Evolutionary conservation across 1,140 invertebrate species (phyloP).

Genomic region (Eriosoma lanigerum): DNA sequence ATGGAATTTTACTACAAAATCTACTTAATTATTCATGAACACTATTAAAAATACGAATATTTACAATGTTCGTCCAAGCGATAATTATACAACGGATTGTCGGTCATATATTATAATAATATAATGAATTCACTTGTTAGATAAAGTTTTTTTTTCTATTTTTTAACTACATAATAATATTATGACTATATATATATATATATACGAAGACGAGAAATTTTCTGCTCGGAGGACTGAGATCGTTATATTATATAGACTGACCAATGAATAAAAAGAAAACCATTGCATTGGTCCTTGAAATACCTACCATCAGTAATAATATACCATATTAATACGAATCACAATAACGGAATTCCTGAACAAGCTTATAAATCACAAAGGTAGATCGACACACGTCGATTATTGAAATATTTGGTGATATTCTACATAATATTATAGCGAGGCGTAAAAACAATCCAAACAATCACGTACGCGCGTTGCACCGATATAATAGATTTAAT

Average conservation of each 20-base stretch:
- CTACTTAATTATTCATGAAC: constrained; percentile 13
- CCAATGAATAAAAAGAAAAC: constrained; percentile 10
- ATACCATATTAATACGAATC: background rate
- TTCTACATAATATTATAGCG: background rate
- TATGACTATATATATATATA: background rate
- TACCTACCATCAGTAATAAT: no score
- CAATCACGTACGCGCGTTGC: no score
- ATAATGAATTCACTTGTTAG: constrained; percentile 27
- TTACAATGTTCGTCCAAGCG: background rate
- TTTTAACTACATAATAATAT: no score
- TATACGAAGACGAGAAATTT: background rate
- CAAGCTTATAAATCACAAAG: background rate
- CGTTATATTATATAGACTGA: constrained; percentile 3
- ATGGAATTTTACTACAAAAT: background rate
- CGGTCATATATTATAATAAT: background rate
- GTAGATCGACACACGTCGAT: background rate
- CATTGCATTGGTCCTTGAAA: background rate
- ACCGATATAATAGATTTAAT: no score
- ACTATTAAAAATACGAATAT: background rate
- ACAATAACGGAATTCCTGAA: background rate
- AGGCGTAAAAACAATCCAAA: background rate
- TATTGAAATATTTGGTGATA: constrained; percentile 28
- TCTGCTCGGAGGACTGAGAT: background rate
- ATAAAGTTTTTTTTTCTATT: background rate
- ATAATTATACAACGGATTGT: background rate